These are phyloP conservation scores for Gambusia yucatana DNA, from an alignment of 2,797 vertebrate species.

Conservation along the genomic window DNA sequence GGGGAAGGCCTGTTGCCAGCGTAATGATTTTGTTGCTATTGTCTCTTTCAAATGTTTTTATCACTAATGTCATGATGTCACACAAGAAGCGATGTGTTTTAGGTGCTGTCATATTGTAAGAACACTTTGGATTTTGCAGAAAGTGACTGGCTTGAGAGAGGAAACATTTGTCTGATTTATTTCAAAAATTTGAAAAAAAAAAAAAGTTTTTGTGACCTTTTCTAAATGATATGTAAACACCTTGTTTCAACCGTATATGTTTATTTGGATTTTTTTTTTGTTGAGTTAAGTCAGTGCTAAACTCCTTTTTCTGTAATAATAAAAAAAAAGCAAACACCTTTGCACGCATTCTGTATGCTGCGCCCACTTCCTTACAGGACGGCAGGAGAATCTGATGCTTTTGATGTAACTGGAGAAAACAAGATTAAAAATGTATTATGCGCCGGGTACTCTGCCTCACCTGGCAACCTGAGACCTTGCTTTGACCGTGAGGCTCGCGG, in stretches of 20 bases:
- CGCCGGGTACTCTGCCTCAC: constrained; percentile 58
- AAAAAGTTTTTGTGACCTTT: not conserved
- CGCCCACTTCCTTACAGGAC: constrained; percentile 20
- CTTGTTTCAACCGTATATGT: not conserved
- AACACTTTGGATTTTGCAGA: not conserved
- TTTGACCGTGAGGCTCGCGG: constrained; percentile 37
- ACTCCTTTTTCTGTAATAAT: not conserved
- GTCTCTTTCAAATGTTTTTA: not conserved
- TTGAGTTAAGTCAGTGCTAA: not conserved
- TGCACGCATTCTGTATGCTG: not conserved
- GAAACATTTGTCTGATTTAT: not conserved
- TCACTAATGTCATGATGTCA: not conserved
- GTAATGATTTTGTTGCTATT: no score
- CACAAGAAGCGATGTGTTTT: not conserved
- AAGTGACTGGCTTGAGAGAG: not conserved
- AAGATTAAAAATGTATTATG: constrained; percentile 73
- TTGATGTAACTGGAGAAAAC: constrained; percentile 66
- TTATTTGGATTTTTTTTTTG: not conserved
- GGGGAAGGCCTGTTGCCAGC: no score
- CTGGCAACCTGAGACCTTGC: constrained; percentile 66
- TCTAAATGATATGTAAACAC: not conserved
- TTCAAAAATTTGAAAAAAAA: not conserved
- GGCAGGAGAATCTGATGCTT: constrained; percentile 42
- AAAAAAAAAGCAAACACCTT: not conserved
- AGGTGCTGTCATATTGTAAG: not conserved